Evolutionary conservation across 2,888 invertebrate species (phyloP), one percentile per base, ranked within the genome.

Genomic region (Phalangium opilio): DNA sequence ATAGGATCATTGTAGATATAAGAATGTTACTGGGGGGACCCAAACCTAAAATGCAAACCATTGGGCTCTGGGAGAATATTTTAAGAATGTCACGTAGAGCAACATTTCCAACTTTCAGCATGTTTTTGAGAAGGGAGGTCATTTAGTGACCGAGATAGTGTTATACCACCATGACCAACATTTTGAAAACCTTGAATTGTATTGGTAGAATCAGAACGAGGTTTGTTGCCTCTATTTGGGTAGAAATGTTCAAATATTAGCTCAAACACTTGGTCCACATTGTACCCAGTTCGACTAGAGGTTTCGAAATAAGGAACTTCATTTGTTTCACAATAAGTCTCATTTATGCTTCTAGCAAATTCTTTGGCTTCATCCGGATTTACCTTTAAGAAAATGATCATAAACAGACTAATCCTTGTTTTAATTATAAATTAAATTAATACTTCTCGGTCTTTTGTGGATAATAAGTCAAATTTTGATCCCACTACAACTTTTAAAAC

Each of bases 301-400:
- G 49, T 49, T 40, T 51, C 51, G 39, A 47, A 51, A 20, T 51
- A 51, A 4, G 51, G 49, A 27, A 51, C 20, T 3, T 21, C n/a
- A 5, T 17, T 19, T 33, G 15, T 33, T 7, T 17, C 17, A 19
- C 27, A 34, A 11, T 48, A 11, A 2, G 21, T n/a, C 2, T 47
- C 44, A 20, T 51, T 51, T 2, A 41, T 33, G 5, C 18, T 32
- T 17, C 20, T 47, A 2, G 51, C 51, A 3, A 51, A 27, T 33
- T 49, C 40, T 3, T 32, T 32, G 3, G 44, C 51, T 43, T 51
- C 51, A 15, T 44, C 41, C 5, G 12, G 21, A 8, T 46, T 20
- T 11, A 51, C 51, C 51, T 51, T 21, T 8, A 38, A 41, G 41
- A 2, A 41, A 19, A 7, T 17, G 10, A 2, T 14, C 14, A 12